These are phyloP conservation scores for Stegastes partitus DNA, from an alignment of 2,113 vertebrate genomes.

Conservation along the genomic window DNA sequence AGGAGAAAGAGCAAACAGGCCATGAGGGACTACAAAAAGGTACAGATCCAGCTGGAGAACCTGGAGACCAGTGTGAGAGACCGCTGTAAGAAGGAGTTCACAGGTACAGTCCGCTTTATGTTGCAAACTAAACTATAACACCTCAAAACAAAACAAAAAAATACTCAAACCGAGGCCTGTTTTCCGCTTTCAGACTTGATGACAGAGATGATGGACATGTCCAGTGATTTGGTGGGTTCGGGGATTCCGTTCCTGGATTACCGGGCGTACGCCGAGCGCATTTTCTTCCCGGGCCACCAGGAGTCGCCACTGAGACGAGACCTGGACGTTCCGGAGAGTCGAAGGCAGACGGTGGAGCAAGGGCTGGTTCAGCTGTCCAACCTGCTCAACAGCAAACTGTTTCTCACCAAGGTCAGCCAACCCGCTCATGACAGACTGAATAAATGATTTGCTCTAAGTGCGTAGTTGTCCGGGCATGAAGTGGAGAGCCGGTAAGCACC, in stretches of 20 bases:
- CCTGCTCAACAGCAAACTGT: slow-evolving; percentile 97
- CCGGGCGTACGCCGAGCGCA: slow-evolving; percentile 92
- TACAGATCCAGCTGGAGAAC: slow-evolving; percentile 98
- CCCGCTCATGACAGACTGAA: neutral
- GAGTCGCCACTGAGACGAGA: slow-evolving; percentile 93
- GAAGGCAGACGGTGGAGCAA: slow-evolving; percentile 94
- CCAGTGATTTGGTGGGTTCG: slow-evolving; percentile 95
- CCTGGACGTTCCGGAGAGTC: slow-evolving; percentile 92
- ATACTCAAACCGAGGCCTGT: neutral
- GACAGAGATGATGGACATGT: slow-evolving; percentile 99
- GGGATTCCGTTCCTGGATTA: slow-evolving; percentile 98
- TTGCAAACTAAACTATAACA: neutral
- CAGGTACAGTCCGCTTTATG: slow-evolving; percentile 83
- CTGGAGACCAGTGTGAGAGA: slow-evolving; percentile 97
- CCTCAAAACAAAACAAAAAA: neutral
- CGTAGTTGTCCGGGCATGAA: too few species aligned
- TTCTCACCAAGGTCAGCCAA: slow-evolving; percentile 93
- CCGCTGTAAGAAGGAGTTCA: slow-evolving; percentile 98
- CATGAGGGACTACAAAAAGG: slow-evolving; percentile 96
- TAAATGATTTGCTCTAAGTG: neutral
- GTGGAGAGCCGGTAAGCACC: too few species aligned
- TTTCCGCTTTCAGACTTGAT: slow-evolving; percentile 88
- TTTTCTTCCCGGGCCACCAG: slow-evolving; percentile 96
- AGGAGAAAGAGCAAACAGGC: slow-evolving; percentile 99
- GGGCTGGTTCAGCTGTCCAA: slow-evolving; percentile 96